These are phyloP conservation scores for Oscarella lobularis DNA, from an alignment of 37 sponge, comb jelly and placozoan species.

Conservation along the genomic window DNA sequence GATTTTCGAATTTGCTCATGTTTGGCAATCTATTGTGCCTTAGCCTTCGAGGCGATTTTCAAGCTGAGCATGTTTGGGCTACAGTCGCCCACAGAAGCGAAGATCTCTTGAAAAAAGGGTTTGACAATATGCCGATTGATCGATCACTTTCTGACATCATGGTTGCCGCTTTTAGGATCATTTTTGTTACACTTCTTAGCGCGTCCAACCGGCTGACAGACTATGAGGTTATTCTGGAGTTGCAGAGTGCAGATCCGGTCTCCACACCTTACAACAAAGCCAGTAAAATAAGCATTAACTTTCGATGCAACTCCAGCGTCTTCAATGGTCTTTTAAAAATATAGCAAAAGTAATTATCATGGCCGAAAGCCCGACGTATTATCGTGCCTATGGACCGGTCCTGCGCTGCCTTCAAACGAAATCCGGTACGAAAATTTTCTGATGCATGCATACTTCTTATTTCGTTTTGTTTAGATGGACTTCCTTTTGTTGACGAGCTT, in stretches of 20 bases:
- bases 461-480: not conserved
- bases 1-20: constrained; percentile 13
- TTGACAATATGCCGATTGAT: not conserved
- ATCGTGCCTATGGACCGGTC: constrained; percentile 6
- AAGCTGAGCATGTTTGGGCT: constrained; percentile 9
- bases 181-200: not conserved
- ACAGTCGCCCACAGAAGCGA: not conserved
- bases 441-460: too few relatives aligned
- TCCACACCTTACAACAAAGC: not conserved
- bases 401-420: not conserved
- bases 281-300: not conserved
- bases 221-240: not conserved
- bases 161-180: too few relatives aligned
- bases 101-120: not conserved
- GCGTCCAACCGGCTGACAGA: not conserved
- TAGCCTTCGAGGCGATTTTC: not conserved
- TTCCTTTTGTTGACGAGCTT: constrained; percentile 7
- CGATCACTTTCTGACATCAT: too few relatives aligned
- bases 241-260: not conserved
- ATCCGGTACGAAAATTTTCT: too few relatives aligned
- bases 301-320: not conserved
- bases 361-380: constrained; percentile 23
- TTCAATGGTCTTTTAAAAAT: too few relatives aligned
- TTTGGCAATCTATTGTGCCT: constrained; percentile 26
- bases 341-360: constrained; percentile 3